A percentile compares a stretch with the other conserved stretches of the same genome.
These are phyloP conservation scores for Torymus aiolomorphi DNA, from an alignment of 2,888 invertebrate genomes.

Conservation along the genomic window DNA sequence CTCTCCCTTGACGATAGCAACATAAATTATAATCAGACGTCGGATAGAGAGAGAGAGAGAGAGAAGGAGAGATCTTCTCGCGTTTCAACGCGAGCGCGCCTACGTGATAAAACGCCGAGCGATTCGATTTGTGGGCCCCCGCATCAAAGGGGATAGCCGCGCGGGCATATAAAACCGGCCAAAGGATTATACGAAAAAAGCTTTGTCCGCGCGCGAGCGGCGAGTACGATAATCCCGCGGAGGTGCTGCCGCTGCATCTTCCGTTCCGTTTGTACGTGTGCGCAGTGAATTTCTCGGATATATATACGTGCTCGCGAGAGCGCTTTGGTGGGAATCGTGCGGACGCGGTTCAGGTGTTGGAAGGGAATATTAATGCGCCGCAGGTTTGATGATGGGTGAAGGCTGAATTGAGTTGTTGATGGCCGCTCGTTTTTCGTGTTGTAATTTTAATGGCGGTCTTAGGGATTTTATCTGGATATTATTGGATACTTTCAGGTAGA, in stretches of 20 bases:
- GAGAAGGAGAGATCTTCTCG: slow-evolving; percentile 11
- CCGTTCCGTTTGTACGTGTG: neutral
- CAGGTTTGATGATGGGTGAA: no score
- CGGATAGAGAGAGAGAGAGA: no score
- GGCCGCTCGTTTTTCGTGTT: no score
- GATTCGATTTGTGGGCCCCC: slow-evolving; percentile 74
- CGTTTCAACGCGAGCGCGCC: slow-evolving; percentile 41
- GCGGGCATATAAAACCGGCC: slow-evolving; percentile 24
- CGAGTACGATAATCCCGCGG: slow-evolving; percentile 27
- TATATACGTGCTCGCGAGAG: no score
- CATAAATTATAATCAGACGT: slow-evolving; percentile 72
- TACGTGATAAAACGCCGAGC: slow-evolving; percentile 72
- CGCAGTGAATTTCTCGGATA: no score
- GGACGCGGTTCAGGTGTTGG: no score
- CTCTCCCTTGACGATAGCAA: slow-evolving; percentile 44
- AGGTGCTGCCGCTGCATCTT: neutral
- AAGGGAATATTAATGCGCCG: no score
- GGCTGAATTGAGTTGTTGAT: no score
- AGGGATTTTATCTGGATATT: no score
- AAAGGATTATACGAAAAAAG: slow-evolving; percentile 65
- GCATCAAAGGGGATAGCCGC: slow-evolving; percentile 67
- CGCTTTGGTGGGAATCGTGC: no score
- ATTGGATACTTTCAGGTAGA: no score
- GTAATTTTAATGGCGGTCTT: no score
- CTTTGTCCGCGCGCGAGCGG: slow-evolving; percentile 33